Conservation (phyloP, 2,797 vertebrate genomes). For the Catharus ustulatus region DNA sequence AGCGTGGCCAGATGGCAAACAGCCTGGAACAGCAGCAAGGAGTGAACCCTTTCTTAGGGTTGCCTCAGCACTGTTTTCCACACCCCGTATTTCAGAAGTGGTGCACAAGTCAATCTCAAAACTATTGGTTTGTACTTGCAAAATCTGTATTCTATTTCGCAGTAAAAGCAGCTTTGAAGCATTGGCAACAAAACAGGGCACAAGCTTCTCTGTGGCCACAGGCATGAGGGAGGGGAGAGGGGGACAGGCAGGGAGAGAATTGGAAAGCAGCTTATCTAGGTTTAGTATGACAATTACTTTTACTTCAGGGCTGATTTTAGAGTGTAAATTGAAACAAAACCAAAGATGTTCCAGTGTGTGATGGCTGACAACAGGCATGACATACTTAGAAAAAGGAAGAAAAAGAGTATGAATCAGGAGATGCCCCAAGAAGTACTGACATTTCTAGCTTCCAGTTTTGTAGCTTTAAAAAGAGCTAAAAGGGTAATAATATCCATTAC, state of each 20-base stretch:
- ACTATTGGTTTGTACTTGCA: not conserved
- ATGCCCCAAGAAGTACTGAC: not conserved
- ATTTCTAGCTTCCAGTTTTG: not conserved
- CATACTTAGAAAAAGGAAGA: not conserved
- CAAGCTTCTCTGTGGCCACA: not conserved
- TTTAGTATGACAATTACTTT: slow-evolving; percentile 37
- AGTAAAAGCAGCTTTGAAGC: not conserved
- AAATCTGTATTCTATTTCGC: not conserved
- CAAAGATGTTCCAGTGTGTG: not conserved
- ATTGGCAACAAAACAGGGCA: not conserved
- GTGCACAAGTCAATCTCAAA: not conserved
- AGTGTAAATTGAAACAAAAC: slow-evolving; percentile 7
- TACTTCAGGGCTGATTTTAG: not conserved
- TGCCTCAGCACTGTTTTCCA: not conserved
- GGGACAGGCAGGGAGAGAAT: not conserved
- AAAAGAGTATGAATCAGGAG: rapidly evolving
- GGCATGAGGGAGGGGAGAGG: not conserved
- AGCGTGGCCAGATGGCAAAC: not conserved
- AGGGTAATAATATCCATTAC: not conserved
- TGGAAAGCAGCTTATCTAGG: slow-evolving; percentile 47
- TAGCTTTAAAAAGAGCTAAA: not conserved
- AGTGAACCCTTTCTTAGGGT: not conserved
- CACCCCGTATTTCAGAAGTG: not conserved
- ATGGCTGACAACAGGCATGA: not conserved
- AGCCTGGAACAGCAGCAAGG: not conserved